phyloP scores from a whole-genome alignment of 2,888 invertebrate species.

The Drosophila ochracea region DNA sequence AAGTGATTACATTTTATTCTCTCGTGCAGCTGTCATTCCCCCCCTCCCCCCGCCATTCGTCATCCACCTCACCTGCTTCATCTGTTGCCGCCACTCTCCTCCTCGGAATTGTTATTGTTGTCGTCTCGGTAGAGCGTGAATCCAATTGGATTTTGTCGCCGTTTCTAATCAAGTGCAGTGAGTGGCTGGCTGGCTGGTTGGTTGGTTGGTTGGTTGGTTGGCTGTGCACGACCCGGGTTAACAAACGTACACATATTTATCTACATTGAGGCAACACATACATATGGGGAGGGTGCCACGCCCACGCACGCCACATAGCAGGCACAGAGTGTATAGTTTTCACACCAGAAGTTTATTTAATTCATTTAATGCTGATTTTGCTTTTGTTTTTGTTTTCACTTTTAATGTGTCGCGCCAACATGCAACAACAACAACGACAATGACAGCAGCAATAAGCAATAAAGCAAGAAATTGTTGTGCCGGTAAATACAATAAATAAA shows the following conservation, averaged over 20 bases:
- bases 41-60: too few species aligned
- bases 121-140: slow-evolving; percentile 8
- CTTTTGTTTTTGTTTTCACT: slow-evolving; percentile 37
- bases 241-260: slow-evolving; percentile 8
- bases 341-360: slow-evolving; percentile 59
- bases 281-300: slow-evolving; percentile 1
- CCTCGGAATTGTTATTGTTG: neutral
- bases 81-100: neutral
- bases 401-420: slow-evolving; percentile 36
- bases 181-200: neutral
- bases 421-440: slow-evolving; percentile 27
- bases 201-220: neutral
- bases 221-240: slow-evolving; percentile 40
- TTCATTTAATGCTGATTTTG: slow-evolving; percentile 56
- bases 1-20: slow-evolving; percentile 5
- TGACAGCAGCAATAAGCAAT: slow-evolving; percentile 16
- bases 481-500: slow-evolving; percentile 49
- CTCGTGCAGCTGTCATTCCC: neutral
- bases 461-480: slow-evolving; percentile 39
- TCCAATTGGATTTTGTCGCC: slow-evolving; percentile 67
- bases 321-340: slow-evolving; percentile 10
- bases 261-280: neutral
- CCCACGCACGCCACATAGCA: slow-evolving; percentile 16
- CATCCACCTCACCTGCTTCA: too few species aligned
- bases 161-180: slow-evolving; percentile 66